phyloP scores from a whole-genome alignment of 2,797 vertebrate genomes.

The Anabacerthia variegaticeps region DNA sequence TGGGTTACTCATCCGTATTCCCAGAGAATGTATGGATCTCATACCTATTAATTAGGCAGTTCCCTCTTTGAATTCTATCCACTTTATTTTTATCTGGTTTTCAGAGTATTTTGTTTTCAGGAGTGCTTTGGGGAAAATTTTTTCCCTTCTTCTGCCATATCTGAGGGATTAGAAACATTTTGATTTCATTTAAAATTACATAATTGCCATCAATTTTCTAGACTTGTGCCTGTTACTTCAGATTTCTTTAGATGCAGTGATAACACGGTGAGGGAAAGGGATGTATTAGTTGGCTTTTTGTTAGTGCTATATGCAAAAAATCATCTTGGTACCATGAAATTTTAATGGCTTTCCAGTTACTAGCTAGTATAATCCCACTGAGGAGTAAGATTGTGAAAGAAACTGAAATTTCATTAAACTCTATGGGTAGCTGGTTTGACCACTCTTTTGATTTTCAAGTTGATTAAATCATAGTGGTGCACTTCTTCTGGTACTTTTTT shows the following conservation, averaged over 20 bases:
- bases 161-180: not conserved
- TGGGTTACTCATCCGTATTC: not conserved
- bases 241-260: not conserved
- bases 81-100: not conserved
- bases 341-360: not conserved
- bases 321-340: not conserved
- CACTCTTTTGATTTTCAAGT: not conserved
- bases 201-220: not conserved
- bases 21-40: not conserved
- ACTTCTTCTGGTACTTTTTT: not conserved
- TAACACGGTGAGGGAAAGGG: not conserved
- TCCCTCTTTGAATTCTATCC: not conserved
- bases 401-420: not conserved
- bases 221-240: not conserved
- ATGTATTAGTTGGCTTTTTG: accelerated
- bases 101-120: not conserved
- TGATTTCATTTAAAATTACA: not conserved
- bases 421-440: not conserved
- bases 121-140: not conserved
- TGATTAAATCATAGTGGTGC: not conserved
- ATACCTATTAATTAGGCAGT: not conserved
- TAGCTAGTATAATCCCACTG: not conserved
- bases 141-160: not conserved
- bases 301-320: not conserved
- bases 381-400: not conserved